Evolutionary conservation across 2,797 vertebrate species (phyloP).

Genomic region (Sternarchorhynchus goeldii): DNA sequence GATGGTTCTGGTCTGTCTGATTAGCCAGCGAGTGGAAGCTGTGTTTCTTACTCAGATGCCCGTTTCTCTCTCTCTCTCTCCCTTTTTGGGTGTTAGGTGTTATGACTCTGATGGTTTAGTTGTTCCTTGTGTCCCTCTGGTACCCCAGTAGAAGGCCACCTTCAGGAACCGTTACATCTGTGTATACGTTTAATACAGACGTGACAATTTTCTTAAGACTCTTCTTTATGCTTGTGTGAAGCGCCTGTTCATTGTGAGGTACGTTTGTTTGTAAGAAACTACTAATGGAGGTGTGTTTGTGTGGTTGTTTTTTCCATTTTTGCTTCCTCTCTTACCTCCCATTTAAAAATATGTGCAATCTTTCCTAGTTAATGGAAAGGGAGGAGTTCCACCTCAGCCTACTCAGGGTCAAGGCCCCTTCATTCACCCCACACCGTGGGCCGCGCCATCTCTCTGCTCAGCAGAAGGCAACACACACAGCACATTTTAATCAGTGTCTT

Average conservation of each 20-base stretch:
- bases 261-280: background rate
- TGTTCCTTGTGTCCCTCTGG: too few relatives aligned
- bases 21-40: background rate
- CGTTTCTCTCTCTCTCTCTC: background rate
- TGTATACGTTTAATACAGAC: too few relatives aligned
- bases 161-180: background rate
- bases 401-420: slow-evolving; percentile 50
- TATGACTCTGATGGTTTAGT: background rate
- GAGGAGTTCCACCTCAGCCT: slow-evolving; percentile 44
- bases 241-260: background rate
- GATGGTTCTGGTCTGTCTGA: background rate
- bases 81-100: slow-evolving; percentile 4
- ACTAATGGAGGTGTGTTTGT: background rate
- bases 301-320: background rate
- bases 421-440: slow-evolving; percentile 47
- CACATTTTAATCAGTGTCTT: slow-evolving; percentile 44
- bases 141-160: background rate
- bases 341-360: slow-evolving; percentile 22
- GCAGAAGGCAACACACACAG: slow-evolving; percentile 42
- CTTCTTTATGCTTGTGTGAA: background rate
- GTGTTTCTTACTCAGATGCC: slow-evolving; percentile 11
- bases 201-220: background rate
- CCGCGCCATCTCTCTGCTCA: slow-evolving; percentile 38
- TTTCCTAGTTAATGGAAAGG: slow-evolving; percentile 30
- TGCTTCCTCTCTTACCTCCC: background rate